phyloP scores from a whole-genome alignment of 92 coral and sea anemone species.

The Metridium senile region DNA sequence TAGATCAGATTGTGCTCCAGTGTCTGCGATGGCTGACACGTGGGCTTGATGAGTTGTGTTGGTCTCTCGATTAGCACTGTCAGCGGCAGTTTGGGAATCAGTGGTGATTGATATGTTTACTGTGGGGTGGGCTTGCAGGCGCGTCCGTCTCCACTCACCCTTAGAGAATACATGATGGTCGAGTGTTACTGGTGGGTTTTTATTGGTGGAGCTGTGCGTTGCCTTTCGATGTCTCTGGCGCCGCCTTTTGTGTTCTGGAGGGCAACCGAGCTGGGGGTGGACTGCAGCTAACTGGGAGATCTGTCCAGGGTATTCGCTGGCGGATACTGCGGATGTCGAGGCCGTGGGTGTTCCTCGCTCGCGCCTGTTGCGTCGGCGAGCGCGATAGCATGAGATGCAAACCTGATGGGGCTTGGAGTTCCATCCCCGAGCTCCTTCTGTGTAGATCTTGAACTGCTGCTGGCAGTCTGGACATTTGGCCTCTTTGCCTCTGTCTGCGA shows the following conservation, averaged over 20 bases:
- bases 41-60: neutral
- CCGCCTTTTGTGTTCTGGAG: neutral
- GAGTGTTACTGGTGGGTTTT: neutral
- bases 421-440: conserved; percentile 65
- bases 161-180: conserved; percentile 46
- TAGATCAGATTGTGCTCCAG: conserved; percentile 29
- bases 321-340: conserved; percentile 18
- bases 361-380: conserved; percentile 34
- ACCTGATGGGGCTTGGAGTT: conserved; percentile 59
- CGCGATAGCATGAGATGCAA: conserved; percentile 16
- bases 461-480: conserved; percentile 67
- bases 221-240: neutral
- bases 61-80: neutral
- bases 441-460: conserved; percentile 33
- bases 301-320: conserved; percentile 14
- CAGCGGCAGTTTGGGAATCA: neutral
- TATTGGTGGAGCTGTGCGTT: neutral
- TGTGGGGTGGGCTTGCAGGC: conserved; percentile 9
- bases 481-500: conserved; percentile 14
- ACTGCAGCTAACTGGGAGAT: conserved; percentile 48
- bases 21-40: conserved; percentile 17
- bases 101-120: neutral
- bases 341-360: conserved; percentile 29
- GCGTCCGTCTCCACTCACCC: conserved; percentile 49
- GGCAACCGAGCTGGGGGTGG: conserved; percentile 5